Evolutionary conservation across 2,113 vertebrate species (phyloP).

Genomic region (Nyctereutes procyonoides): DNA sequence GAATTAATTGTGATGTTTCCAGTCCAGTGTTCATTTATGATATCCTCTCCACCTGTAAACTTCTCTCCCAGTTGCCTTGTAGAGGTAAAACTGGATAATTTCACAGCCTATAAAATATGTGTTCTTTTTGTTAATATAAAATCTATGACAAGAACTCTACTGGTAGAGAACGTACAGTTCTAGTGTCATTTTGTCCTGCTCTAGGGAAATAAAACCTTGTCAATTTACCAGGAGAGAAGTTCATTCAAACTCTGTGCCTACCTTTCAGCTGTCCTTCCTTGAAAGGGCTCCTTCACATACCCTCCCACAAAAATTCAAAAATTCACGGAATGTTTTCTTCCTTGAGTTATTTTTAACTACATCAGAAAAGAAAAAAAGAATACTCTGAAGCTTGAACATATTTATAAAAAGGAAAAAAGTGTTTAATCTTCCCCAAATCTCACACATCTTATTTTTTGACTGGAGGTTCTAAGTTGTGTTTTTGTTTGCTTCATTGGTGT

Average conservation of each 20-base stretch:
- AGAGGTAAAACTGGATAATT: conserved; percentile 77
- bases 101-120: conserved; percentile 70
- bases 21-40: conserved; percentile 80
- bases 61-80: conserved; percentile 81
- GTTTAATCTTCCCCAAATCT: conserved; percentile 60
- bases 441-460: not conserved
- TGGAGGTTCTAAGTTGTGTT: conserved; percentile 25
- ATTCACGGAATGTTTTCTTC: conserved; percentile 52
- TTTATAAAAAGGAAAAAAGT: conserved; percentile 57
- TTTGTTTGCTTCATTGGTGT: conserved; percentile 35
- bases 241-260: conserved; percentile 69
- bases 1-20: conserved; percentile 85
- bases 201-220: conserved; percentile 64
- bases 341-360: conserved; percentile 76
- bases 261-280: conserved; percentile 64
- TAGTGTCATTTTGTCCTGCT: conserved; percentile 62
- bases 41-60: conserved; percentile 79
- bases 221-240: conserved; percentile 62
- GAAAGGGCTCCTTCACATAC: conserved; percentile 59
- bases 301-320: conserved; percentile 50
- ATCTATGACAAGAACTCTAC: conserved; percentile 70
- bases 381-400: conserved; percentile 40
- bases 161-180: conserved; percentile 50
- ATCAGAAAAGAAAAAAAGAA: conserved; percentile 47
- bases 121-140: conserved; percentile 64